phyloP scores from a whole-genome alignment of 2,888 invertebrate genomes.

The Apoderus coryli region DNA sequence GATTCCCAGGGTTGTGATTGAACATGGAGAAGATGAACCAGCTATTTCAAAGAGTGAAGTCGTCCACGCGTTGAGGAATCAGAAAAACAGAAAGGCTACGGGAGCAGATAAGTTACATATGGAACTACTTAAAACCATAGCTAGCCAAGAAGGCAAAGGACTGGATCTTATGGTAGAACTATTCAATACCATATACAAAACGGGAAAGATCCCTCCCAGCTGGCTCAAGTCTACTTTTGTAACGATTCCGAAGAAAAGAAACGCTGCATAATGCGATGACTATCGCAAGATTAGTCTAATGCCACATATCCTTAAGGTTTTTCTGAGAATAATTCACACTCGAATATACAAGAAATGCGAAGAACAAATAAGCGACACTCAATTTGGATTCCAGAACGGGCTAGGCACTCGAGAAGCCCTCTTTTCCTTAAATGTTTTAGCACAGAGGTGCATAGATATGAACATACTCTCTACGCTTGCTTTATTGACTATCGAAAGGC shows the following conservation, averaged over 20 bases:
- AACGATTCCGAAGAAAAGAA: slow-evolving; percentile 5
- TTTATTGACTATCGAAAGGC: slow-evolving; percentile 2
- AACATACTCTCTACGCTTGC: slow-evolving; percentile 1
- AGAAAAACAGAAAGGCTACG: slow-evolving; percentile 7
- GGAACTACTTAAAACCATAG: too few relatives aligned
- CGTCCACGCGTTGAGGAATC: slow-evolving; percentile 6
- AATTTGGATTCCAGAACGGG: slow-evolving; percentile 7
- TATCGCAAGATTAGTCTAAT: slow-evolving; percentile 7
- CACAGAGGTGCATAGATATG: slow-evolving; percentile 6
- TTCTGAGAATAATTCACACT: slow-evolving; percentile 5
- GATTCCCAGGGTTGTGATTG: slow-evolving; percentile 3
- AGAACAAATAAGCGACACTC: slow-evolving; percentile 2
- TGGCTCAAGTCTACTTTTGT: slow-evolving; percentile 5
- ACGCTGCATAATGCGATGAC: slow-evolving; percentile 6
- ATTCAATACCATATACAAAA: slow-evolving; percentile 2
- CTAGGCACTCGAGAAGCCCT: slow-evolving; percentile 8
- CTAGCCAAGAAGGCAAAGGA: too few relatives aligned
- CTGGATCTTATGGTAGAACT: too few relatives aligned
- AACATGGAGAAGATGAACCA: slow-evolving; percentile 6
- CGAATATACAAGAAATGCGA: slow-evolving; percentile 6
- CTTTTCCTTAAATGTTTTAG: slow-evolving; percentile 5
- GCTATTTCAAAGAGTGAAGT: slow-evolving; percentile 6
- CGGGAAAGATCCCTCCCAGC: slow-evolving; percentile 1
- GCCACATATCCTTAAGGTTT: slow-evolving; percentile 4
- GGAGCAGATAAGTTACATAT: too few relatives aligned